Evolutionary conservation across 2,797 vertebrate species (phyloP), one percentile per base, ranked within the genome.

Genomic region (Propithecus perrieri): DNA sequence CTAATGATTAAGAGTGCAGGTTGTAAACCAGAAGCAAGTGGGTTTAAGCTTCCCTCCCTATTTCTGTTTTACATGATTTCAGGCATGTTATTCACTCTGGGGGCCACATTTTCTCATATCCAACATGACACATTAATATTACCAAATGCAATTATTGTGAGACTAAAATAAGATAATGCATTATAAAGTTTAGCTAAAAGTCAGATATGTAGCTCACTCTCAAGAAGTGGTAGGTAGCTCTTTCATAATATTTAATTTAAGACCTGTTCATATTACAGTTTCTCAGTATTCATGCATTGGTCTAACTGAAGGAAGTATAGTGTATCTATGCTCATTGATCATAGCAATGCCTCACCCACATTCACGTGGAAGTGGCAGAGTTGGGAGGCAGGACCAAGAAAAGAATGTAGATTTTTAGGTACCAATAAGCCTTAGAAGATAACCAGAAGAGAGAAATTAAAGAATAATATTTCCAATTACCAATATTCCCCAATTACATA

Each of bases 241-340:
- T 79, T 83, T 61, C 67, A 75, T 18, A 35, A 61, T 24, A 28
- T 80, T 93, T 65, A 71, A 17, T 46, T 88, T 69, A 91, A 76
- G 14, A 83, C 14, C 18, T 55, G 35, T 13, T 89, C 7, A 26
- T 30, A 5, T 22, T 79, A 33, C 7, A 10, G 35, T 46, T 92
- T 41, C 9, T n/a, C 24, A 85, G 28, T 76, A 7, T 76, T 65
- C 5, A 63, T 71, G 1, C 7, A 13, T n/a, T 67, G 80, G 28
- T 0, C 30, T 22, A 59, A 5, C 0, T 38, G 7, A 33, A 48
- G 28, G 48, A 11, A 48, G 14, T 0, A 4, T 4, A 53, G 1
- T 0, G 1, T 53, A 14, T 46, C 11, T 43, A 0, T 9, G 6
- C 28, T 94, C 17, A 50, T 41, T 48, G 61, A 79, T 28, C 24